Base-by-base conservation (phyloP, 1,140 invertebrate species). In the Drosophila littoralis region DNA sequence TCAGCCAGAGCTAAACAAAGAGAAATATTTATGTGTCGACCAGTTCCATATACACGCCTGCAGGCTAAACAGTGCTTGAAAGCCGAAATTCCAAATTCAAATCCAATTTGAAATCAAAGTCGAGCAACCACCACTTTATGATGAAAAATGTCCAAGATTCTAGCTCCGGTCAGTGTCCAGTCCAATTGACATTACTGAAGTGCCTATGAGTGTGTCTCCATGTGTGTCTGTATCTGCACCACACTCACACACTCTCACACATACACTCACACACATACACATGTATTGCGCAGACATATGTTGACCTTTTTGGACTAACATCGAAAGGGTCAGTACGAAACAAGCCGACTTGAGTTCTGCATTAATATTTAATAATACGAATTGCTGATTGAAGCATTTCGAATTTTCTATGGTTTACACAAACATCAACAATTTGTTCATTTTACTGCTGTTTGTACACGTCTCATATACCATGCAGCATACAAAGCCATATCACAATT, bases 351-450 rank as follows among this genome's bases (percentile, higher is more conserved):
- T 75, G 75, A 89, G 77, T 72, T 89, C 32, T 70, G 78, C 69
- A 90, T 91, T 91, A 91, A 91, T 91, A 91, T 91, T 91, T 91
- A 91, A 90, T 91, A 90, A 75, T 63, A 80, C 67, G 83, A 90
- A 86, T 88, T 81, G 82, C 86, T 90, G 77, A 90, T 90, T 82
- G 75, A 90, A 89, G 79, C 84, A 89, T 88, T 88, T 83, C 64
- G 66, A 84, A 78, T 85, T 77, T 85, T 85, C 73, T 74, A 80
- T 71, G 48, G 22, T 48, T 15, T 48, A 40, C 52, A 65, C 48
- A 36, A 72, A 35, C 17, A 67, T 46, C 63, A 69, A 77, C 68
- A 68, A 84, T 73, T 82, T 70, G 80, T 57, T 83, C 71, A 83
- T 79, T 67, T 71, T 57, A 58, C 45, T 72, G 15, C 50, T 68